Conservation (phyloP, 2,113 vertebrate genomes). For the Sinocyclocheilus anophthalmus region DNA sequence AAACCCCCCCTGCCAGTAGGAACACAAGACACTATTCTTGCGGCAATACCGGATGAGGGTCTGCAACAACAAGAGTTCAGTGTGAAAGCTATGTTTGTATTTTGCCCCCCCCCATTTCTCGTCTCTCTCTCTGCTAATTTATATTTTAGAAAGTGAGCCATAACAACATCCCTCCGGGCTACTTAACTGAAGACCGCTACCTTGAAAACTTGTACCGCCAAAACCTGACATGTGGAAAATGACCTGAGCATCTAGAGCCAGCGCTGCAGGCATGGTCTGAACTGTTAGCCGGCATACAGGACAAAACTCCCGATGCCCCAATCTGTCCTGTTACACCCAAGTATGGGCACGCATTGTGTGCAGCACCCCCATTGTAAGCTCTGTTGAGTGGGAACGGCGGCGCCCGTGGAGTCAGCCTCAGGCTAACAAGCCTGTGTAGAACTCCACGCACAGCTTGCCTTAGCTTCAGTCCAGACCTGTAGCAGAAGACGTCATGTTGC, state of each 20-base stretch:
- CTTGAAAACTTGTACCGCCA: conserved; percentile 39
- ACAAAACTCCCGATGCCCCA: conserved; percentile 60
- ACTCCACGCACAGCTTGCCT: too few relatives aligned
- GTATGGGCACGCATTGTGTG: conserved; percentile 62
- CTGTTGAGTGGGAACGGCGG: conserved; percentile 61
- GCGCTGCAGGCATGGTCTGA: conserved; percentile 54
- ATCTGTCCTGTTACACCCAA: conserved; percentile 63
- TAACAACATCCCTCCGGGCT: conserved; percentile 12
- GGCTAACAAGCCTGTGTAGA: too few relatives aligned
- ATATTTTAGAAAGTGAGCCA: conserved; percentile 22
- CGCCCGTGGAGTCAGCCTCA: conserved; percentile 60
- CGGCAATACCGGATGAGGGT: too few relatives aligned
- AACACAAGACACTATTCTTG: too few relatives aligned
- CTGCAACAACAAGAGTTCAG: background rate
- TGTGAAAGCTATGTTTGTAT: conserved; percentile 1
- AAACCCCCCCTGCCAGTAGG: too few relatives aligned
- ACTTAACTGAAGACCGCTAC: conserved; percentile 26
- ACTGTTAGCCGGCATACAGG: conserved; percentile 62
- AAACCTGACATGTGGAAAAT: conserved; percentile 32
- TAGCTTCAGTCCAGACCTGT: conserved; percentile 12
- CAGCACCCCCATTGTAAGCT: conserved; percentile 65
- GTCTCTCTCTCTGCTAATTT: background rate
- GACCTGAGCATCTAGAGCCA: conserved; percentile 61
- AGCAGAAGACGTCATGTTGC: background rate
- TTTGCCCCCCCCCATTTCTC: background rate